Percentiles rank a stretch among this genome's conserved stretches.
Evolutionary conservation across 1,140 invertebrate species (phyloP).

Genomic region (Euwallacea fornicatus): DNA sequence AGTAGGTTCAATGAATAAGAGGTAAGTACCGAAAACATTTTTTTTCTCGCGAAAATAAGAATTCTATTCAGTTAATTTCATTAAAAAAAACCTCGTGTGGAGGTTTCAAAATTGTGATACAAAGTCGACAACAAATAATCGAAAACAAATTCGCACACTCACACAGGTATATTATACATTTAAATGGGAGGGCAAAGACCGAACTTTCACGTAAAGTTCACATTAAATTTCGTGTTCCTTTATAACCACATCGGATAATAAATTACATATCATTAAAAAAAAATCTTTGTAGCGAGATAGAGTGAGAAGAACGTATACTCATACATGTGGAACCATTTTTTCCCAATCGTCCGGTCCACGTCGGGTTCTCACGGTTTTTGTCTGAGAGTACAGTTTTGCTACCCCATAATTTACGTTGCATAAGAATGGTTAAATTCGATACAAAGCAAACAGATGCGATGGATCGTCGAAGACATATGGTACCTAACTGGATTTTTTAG

Average conservation of each 20-base stretch:
- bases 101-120: too few species aligned
- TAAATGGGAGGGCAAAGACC: neutral
- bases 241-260: constrained; percentile 5
- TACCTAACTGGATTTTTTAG: neutral
- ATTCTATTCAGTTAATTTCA: too few species aligned
- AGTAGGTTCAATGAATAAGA: too few species aligned
- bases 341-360: neutral
- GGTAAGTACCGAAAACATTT: too few species aligned
- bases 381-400: neutral
- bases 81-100: too few species aligned
- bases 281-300: too few species aligned
- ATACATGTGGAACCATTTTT: constrained; percentile 1
- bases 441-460: constrained; percentile 11
- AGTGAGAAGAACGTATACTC: too few species aligned
- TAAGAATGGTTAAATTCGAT: constrained; percentile 9
- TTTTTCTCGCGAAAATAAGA: too few species aligned
- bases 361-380: neutral
- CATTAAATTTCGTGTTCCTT: constrained; percentile 9
- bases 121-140: too few species aligned
- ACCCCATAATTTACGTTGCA: constrained; percentile 4
- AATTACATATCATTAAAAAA: neutral
- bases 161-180: too few species aligned
- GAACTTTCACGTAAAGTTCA: constrained; percentile 10
- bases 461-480: constrained; percentile 8
- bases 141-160: too few species aligned